Base-by-base conservation (phyloP, 2,797 vertebrate genomes). In the Orientallactaga sibirica region DNA sequence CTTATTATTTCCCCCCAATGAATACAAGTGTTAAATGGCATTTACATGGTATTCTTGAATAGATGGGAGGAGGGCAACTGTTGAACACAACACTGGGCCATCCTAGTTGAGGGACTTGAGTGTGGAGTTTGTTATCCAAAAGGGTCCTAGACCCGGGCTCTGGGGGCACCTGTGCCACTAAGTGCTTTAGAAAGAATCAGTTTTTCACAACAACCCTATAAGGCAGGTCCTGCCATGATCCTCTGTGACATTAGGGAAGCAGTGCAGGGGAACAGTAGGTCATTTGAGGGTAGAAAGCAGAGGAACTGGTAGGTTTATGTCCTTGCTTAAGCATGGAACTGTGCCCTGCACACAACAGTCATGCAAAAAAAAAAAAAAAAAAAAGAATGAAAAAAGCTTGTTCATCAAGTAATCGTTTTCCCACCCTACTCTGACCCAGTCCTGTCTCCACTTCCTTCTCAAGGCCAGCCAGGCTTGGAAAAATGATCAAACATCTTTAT, bases 401-500 rank as follows among this genome's bases (percentile, higher is more conserved):
- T 75, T 92, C 88, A 76, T 52, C 76, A 15, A 73, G 78, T 84
- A 79, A 55, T 25, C 84, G 62, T 55, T 77, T 93, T 84, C 80
- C 68, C 12, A 75, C 9, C 27, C 68, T 89, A 14, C 62, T 92
- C 43, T 61, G 41, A 52, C 86, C 70, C 29, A 29, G 27, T 55
- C 41, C 43, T 68, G 11, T 29, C 48, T 58, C 16, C 15, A 2
- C 52, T 58, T 75, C 68, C 73, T 91, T 81, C n/a, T 85, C 27
- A 62, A 55, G 75, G 16, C 90, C 7, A 95, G 70, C 48, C 25
- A 24, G 2, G 27, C 79, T 88, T 66, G 83, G 33, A 68, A 78
- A 94, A 88, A 91, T n/a, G 62, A 85, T 88, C 79, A 86, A 91
- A 48, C 0, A 0, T 81, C 73, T 84, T 95, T 66, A 89, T 92